A percentile compares a stretch with the other conserved stretches of the same genome.
phyloP scores from a whole-genome alignment of 1,140 invertebrate genomes.

The Zaprionus africanus region DNA sequence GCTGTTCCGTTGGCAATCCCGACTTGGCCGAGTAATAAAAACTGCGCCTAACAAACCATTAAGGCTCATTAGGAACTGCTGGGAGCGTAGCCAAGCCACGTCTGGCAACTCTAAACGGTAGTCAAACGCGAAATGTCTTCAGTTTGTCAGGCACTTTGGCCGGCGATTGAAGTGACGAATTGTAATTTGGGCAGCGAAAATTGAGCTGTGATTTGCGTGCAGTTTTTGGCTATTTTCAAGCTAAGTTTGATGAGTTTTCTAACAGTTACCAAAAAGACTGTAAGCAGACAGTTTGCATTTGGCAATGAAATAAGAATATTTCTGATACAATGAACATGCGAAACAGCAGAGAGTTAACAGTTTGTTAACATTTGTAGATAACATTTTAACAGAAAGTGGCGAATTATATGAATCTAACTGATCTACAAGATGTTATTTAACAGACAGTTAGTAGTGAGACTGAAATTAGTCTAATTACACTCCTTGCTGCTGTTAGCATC shows the following conservation, averaged over 20 bases:
- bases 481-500: not conserved
- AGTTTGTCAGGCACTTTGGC: not conserved
- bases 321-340: no score
- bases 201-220: not conserved
- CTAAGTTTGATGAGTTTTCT: not conserved
- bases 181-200: not conserved
- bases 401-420: not conserved
- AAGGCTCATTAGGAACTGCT: slow-evolving; percentile 14
- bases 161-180: not conserved
- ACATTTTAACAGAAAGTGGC: not conserved
- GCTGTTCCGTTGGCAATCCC: not conserved
- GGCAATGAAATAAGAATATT: not conserved
- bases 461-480: not conserved
- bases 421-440: not conserved
- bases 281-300: not conserved
- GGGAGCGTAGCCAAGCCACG: not conserved
- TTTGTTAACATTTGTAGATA: no score
- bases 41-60: slow-evolving; percentile 24
- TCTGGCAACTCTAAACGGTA: not conserved
- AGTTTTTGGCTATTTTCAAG: slow-evolving; percentile 1
- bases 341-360: no score
- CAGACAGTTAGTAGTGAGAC: not conserved
- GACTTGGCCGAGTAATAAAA: slow-evolving; percentile 12
- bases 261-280: not conserved
- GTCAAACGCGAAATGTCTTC: not conserved